These are phyloP conservation scores for Phycodurus eques DNA, from an alignment of 2,113 vertebrate genomes.

Conservation along the genomic window DNA sequence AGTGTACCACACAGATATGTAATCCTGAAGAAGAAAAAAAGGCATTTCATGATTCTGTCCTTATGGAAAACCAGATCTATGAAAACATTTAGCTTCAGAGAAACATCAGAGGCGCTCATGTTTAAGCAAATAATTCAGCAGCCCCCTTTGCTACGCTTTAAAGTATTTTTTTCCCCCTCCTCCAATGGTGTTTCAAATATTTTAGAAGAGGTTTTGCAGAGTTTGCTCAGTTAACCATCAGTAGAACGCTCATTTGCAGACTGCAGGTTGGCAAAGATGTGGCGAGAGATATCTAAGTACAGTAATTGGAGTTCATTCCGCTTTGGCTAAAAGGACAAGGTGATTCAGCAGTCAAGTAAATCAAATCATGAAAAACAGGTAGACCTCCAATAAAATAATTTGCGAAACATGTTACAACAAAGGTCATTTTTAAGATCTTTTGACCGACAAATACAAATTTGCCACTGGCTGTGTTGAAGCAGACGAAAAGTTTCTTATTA, in stretches of 20 bases:
- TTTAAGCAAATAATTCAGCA: slow-evolving; percentile 66
- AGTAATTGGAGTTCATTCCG: slow-evolving; percentile 66
- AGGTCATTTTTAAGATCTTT: slow-evolving; percentile 1
- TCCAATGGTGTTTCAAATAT: slow-evolving; percentile 66
- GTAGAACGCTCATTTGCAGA: slow-evolving; percentile 70
- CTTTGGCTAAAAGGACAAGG: slow-evolving; percentile 56
- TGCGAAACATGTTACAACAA: slow-evolving; percentile 8
- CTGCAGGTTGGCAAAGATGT: slow-evolving; percentile 66
- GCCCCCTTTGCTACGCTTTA: slow-evolving; percentile 51
- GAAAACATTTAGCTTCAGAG: slow-evolving; percentile 56
- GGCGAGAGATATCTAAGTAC: slow-evolving; percentile 58
- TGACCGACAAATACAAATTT: slow-evolving; percentile 16
- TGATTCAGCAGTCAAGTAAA: slow-evolving; percentile 58
- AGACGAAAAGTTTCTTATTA: slow-evolving; percentile 66
- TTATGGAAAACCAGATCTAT: slow-evolving; percentile 53
- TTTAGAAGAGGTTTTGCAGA: slow-evolving; percentile 61
- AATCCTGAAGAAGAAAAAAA: slow-evolving; percentile 8
- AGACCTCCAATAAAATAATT: neutral
- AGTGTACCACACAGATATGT: slow-evolving; percentile 32
- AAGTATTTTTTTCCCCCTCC: slow-evolving; percentile 38
- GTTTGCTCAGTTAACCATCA: slow-evolving; percentile 66
- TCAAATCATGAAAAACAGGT: slow-evolving; percentile 18
- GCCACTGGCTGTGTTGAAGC: slow-evolving; percentile 30
- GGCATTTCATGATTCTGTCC: slow-evolving; percentile 34
- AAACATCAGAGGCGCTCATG: slow-evolving; percentile 55